Evolutionary conservation across 2,888 invertebrate genomes (phyloP).

Genomic region (Drosophila diplacantha): DNA sequence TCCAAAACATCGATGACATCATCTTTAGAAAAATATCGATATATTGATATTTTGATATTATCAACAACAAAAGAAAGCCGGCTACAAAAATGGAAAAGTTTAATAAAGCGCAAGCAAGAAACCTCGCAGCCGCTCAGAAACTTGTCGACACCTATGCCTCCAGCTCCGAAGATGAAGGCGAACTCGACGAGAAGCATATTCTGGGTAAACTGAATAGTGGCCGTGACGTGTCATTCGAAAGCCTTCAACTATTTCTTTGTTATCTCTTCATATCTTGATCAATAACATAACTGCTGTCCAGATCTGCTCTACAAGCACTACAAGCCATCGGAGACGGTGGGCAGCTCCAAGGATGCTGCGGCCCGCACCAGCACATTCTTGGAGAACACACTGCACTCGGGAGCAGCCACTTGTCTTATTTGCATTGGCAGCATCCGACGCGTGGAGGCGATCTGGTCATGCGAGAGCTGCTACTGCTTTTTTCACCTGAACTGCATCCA

Average conservation of each 20-base stretch:
- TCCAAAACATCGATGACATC: no score
- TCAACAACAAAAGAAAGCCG: conserved; percentile 10
- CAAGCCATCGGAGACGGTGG: conserved; percentile 47
- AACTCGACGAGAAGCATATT: conserved; percentile 78
- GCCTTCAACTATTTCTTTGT: background rate
- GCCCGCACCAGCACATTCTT: conserved; percentile 79
- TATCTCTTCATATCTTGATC: conserved; percentile 2
- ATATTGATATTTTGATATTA: no score
- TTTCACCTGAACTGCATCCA: conserved; percentile 93
- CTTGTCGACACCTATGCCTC: conserved; percentile 79
- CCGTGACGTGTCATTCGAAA: conserved; percentile 51
- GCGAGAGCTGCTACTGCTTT: conserved; percentile 88
- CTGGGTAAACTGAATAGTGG: conserved; percentile 75
- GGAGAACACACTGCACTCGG: conserved; percentile 88
- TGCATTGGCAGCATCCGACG: conserved; percentile 92
- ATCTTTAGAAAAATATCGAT: no score
- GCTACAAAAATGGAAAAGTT: conserved; percentile 54
- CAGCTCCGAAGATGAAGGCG: conserved; percentile 80
- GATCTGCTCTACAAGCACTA: conserved; percentile 79
- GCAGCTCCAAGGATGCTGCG: conserved; percentile 14
- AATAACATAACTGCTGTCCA: conserved; percentile 43
- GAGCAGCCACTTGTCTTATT: conserved; percentile 90
- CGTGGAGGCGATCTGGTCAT: conserved; percentile 91
- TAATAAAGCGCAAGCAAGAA: conserved; percentile 77
- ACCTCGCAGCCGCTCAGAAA: conserved; percentile 79